Conservation (phyloP, 2,113 vertebrate genomes). For the Gulo gulo region DNA sequence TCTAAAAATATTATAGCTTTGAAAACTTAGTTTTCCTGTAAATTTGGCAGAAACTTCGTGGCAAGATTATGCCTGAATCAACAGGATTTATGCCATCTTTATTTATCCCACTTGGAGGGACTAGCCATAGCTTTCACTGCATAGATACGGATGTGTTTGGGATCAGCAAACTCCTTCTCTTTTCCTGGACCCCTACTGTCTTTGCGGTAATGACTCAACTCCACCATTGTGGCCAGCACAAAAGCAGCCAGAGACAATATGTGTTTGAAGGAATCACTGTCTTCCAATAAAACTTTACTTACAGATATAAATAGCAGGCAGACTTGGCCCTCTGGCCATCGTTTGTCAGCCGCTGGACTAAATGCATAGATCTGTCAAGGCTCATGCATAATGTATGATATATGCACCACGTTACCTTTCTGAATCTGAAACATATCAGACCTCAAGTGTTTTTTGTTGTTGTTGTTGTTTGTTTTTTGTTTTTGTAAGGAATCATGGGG, state of each 20-base stretch:
- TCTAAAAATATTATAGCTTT: not conserved
- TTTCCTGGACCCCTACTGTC: not conserved
- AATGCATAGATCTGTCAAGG: not conserved
- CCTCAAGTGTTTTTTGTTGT: not conserved
- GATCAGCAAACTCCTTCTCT: not conserved
- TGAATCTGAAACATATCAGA: not conserved
- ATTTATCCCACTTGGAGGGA: not conserved
- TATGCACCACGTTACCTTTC: not conserved
- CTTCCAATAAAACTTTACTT: not conserved
- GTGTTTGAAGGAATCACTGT: not conserved
- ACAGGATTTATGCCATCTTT: not conserved
- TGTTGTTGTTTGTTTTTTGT: too few species aligned
- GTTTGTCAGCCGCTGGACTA: not conserved
- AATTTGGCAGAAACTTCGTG: not conserved
- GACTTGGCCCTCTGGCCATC: not conserved
- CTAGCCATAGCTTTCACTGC: not conserved
- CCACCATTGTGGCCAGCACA: not conserved
- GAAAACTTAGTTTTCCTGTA: not conserved
- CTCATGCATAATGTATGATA: not conserved
- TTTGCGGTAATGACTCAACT: not conserved
- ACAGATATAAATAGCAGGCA: not conserved
- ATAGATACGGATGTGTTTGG: not conserved
- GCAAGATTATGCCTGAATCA: not conserved
- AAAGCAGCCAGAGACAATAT: not conserved
- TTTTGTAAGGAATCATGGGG: not conserved